These are phyloP conservation scores for Nasonia giraulti DNA, from an alignment of 1,140 invertebrate genomes.

Conservation along the genomic window DNA sequence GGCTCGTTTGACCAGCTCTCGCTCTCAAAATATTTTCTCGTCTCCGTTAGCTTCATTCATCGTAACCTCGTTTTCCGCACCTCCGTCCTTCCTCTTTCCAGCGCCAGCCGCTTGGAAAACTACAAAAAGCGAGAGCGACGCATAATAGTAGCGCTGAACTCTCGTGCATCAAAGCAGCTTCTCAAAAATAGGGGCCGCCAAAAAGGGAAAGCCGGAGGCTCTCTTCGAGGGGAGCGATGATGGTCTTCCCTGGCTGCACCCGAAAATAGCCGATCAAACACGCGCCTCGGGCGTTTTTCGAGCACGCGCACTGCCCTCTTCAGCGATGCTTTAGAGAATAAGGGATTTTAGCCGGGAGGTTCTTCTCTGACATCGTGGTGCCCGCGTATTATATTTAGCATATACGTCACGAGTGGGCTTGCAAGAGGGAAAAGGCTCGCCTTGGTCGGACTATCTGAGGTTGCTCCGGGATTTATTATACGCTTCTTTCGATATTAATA, in stretches of 20 bases:
- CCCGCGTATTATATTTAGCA: neutral
- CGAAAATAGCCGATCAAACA: slow-evolving; percentile 40
- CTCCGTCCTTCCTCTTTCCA: no score
- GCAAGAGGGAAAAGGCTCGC: no score
- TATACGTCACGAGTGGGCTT: no score
- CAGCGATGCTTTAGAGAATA: neutral
- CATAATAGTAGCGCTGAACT: neutral
- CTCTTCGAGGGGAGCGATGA: neutral
- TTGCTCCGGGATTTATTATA: no score
- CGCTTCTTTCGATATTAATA: no score
- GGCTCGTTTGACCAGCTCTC: no score
- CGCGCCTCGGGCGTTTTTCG: neutral
- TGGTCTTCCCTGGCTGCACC: neutral
- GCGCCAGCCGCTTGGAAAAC: no score
- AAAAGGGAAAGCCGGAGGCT: neutral
- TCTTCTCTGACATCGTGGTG: neutral
- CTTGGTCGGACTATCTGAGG: no score
- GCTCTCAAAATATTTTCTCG: neutral
- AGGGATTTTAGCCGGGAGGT: neutral
- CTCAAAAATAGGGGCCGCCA: slow-evolving; percentile 13
- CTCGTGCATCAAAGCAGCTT: neutral
- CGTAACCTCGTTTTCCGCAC: neutral
- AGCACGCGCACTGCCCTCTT: neutral
- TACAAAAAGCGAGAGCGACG: neutral
- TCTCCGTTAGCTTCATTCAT: neutral